These are phyloP conservation scores for Ecliptopera silaceata DNA, from an alignment of 2,888 invertebrate genomes.

Conservation along the genomic window DNA sequence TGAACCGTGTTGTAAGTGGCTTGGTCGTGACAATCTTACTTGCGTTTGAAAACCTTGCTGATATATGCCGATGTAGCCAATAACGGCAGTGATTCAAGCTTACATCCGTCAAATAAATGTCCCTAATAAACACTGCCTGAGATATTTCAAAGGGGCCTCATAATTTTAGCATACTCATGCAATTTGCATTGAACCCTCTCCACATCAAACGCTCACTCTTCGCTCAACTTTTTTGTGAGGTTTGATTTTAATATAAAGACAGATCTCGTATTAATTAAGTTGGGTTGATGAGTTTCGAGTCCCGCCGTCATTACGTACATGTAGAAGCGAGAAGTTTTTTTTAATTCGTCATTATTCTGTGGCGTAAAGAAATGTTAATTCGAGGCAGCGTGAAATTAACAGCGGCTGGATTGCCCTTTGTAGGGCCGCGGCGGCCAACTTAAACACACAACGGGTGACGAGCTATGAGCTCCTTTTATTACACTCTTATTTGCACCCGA, in stretches of 20 bases:
- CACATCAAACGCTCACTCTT: slow-evolving; percentile 39
- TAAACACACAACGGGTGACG: slow-evolving; percentile 83
- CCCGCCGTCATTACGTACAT: slow-evolving; percentile 77
- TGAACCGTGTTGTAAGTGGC: not conserved
- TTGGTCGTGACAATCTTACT: not conserved
- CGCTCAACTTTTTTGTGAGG: slow-evolving; percentile 49
- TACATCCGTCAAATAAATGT: slow-evolving; percentile 15
- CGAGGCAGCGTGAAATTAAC: slow-evolving; percentile 84
- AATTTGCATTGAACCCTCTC: slow-evolving; percentile 46
- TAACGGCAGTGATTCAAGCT: slow-evolving; percentile 11
- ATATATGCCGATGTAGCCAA: not conserved
- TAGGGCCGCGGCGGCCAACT: slow-evolving; percentile 74
- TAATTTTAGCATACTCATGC: slow-evolving; percentile 26
- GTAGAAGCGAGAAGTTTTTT: slow-evolving; percentile 77
- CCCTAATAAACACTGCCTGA: slow-evolving; percentile 10
- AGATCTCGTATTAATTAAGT: slow-evolving; percentile 82
- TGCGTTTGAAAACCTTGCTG: not conserved
- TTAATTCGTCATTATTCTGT: slow-evolving; percentile 83
- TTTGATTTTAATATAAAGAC: slow-evolving; percentile 81
- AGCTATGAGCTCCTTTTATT: slow-evolving; percentile 71
- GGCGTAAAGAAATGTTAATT: slow-evolving; percentile 85
- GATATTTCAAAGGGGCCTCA: slow-evolving; percentile 23
- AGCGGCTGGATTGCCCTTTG: slow-evolving; percentile 79
- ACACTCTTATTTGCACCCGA: slow-evolving; percentile 79
- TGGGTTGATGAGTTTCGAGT: slow-evolving; percentile 76